Base-by-base conservation (phyloP, 2,797 vertebrate genomes). In the Hephaestus fuliginosus region DNA sequence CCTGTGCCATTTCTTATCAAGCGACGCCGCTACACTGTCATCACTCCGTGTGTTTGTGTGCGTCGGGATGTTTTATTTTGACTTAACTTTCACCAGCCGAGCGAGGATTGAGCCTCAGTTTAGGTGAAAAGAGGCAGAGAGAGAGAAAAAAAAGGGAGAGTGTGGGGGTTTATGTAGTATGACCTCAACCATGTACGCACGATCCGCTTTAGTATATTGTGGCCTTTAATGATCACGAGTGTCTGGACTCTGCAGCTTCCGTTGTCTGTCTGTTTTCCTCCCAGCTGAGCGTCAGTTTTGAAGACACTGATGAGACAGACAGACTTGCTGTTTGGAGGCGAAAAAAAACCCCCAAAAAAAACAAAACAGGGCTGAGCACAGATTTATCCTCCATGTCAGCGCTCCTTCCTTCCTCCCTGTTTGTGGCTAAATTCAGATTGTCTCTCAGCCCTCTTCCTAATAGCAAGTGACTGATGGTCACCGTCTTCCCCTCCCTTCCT, bases 1-100 rank as follows among this genome's bases (percentile, higher is more conserved):
- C 51, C 61, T 43, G 1, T 78, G 77, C 46, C 44, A 33, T 70
- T 57, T 55, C 65, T 53, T 44, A 80, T 86, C 41, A 76, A 48
- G 52, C 48, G 39, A 46, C 30, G 52, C 55, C 7, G 28, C 64
- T 71, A 20, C 39, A 61, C 41, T 61, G 71, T 18, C 60, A 18
- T 61, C 58, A 51, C 0, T 33, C 12, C 43, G 22, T n/a, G 10
- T 49, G 51, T 70, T 41, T 65, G 63, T 69, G 48, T 60, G 60
- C 28, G 41, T 49, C 18, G 33, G 30, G 11, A n/a, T 33, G 36
- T 64, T 60, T 65, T 28, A 18, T 68, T 66, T 51, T 56, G 56
- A 46, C 20, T 68, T 36, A 22, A 70, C 28, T n/a, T 4, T 49
- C 17, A 78, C n/a, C 53, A 67, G 44, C 46, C 18, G 20, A 64